Evolutionary conservation across 2,113 vertebrate species (phyloP).

Genomic region (Pseudolaguvia tuberculata): DNA sequence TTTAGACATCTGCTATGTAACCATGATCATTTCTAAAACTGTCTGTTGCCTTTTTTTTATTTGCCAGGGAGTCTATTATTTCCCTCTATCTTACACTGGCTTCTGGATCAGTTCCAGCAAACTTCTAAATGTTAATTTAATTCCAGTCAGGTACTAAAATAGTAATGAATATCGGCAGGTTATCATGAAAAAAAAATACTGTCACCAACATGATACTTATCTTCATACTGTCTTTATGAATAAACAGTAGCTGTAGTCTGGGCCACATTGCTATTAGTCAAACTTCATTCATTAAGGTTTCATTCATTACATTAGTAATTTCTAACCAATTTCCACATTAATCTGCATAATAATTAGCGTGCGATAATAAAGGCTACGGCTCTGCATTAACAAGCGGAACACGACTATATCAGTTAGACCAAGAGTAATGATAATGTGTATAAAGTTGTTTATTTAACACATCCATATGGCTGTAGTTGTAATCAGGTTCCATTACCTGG

Average conservation of each 20-base stretch:
- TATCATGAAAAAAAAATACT: no score
- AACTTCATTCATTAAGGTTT: slow-evolving; percentile 34
- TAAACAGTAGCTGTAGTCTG: background rate
- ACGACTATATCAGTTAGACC: slow-evolving; percentile 19
- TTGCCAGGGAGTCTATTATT: background rate
- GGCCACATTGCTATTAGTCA: slow-evolving; percentile 32
- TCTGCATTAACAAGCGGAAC: slow-evolving; percentile 35
- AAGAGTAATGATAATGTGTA: slow-evolving; percentile 20
- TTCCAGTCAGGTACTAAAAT: background rate
- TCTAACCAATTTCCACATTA: slow-evolving; percentile 21
- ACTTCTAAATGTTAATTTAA: background rate
- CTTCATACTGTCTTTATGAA: background rate
- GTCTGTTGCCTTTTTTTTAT: background rate
- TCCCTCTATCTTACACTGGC: background rate
- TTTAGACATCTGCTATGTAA: background rate
- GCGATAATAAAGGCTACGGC: slow-evolving; percentile 31
- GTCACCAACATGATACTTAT: no score
- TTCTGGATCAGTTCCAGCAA: background rate
- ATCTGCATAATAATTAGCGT: slow-evolving; percentile 37
- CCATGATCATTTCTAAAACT: background rate
- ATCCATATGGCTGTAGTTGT: slow-evolving; percentile 15
- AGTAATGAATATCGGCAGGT: slow-evolving; percentile 6
- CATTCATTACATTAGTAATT: slow-evolving; percentile 43
- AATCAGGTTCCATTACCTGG: slow-evolving; percentile 25
- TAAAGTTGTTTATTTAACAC: slow-evolving; percentile 23